phyloP scores from a whole-genome alignment of 1,140 invertebrate species.

The Euura lappo region DNA sequence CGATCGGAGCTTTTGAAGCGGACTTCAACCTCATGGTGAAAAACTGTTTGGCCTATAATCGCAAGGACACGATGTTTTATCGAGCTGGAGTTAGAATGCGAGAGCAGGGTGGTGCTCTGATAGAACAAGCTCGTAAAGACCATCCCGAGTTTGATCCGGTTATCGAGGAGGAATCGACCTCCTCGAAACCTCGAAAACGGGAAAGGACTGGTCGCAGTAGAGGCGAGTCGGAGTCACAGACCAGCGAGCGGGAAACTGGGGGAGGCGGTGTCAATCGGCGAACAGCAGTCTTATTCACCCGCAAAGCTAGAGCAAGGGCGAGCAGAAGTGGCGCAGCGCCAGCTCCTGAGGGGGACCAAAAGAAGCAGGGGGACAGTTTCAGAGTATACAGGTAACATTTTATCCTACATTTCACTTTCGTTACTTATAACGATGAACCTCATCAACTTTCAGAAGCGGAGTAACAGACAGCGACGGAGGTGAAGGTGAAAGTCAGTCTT shows the following conservation, averaged over 20 bases:
- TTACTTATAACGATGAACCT: background rate
- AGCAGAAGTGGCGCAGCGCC: constrained; percentile 50
- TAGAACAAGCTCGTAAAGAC: constrained; percentile 76
- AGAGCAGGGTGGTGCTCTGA: constrained; percentile 80
- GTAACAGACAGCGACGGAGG: constrained; percentile 54
- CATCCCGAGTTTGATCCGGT: constrained; percentile 67
- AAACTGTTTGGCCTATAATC: constrained; percentile 95
- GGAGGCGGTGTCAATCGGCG: constrained; percentile 76
- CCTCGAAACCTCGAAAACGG: constrained; percentile 42
- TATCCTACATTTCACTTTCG: background rate
- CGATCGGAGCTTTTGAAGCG: constrained; percentile 79
- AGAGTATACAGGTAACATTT: constrained; percentile 59
- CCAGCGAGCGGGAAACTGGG: constrained; percentile 46
- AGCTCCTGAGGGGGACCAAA: constrained; percentile 43
- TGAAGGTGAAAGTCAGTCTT: constrained; percentile 55
- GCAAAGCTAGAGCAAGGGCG: constrained; percentile 70
- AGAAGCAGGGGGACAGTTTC: constrained; percentile 65
- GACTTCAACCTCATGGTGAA: constrained; percentile 95
- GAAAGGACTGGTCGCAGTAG: constrained; percentile 48
- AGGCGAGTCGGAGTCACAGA: constrained; percentile 42
- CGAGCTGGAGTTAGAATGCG: constrained; percentile 86
- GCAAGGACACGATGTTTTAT: constrained; percentile 89
- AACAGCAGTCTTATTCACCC: constrained; percentile 82
- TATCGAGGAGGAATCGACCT: constrained; percentile 31
- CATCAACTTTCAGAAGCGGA: constrained; percentile 44